phyloP scores from a whole-genome alignment of 2,797 vertebrate genomes.

The Hippopotamyrus pictus region DNA sequence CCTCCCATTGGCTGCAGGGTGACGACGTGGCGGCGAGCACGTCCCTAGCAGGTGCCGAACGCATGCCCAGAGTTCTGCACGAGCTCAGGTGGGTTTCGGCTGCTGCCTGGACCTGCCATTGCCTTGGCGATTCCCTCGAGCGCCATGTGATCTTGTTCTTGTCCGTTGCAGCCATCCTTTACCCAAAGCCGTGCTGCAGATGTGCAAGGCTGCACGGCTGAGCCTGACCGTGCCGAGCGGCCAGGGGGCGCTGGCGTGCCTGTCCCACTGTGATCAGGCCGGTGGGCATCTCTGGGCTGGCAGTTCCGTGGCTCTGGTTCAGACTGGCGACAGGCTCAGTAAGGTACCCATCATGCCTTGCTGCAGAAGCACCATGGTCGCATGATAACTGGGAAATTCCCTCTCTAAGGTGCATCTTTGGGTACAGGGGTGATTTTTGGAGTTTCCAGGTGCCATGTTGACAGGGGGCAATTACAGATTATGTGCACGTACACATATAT shows the following conservation, averaged over 20 bases:
- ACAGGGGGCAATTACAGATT: not conserved
- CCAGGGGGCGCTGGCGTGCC: constrained; percentile 68
- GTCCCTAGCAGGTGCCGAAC: constrained; percentile 76
- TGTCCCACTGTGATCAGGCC: constrained; percentile 81
- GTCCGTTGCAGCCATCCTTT: constrained; percentile 70
- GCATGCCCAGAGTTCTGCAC: constrained; percentile 82
- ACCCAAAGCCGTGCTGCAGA: constrained; percentile 76
- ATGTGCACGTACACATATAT: not conserved
- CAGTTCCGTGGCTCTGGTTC: constrained; percentile 68
- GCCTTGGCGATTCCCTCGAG: not conserved
- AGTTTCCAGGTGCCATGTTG: not conserved
- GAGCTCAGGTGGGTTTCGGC: constrained; percentile 48
- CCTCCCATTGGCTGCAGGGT: constrained; percentile 82
- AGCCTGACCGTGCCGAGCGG: constrained; percentile 79
- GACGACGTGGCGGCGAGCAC: constrained; percentile 73
- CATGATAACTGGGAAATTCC: not conserved
- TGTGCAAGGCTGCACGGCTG: constrained; percentile 83
- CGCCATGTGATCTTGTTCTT: not conserved
- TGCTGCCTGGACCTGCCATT: not conserved
- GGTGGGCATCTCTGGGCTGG: constrained; percentile 80
- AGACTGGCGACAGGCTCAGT: constrained; percentile 69
- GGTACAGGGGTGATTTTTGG: not conserved
- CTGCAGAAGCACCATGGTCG: not conserved
- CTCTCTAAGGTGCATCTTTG: not conserved
- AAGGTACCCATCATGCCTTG: constrained; percentile 58